Base-by-base conservation (phyloP, 2,113 vertebrate genomes). In the Amazona vittata region DNA sequence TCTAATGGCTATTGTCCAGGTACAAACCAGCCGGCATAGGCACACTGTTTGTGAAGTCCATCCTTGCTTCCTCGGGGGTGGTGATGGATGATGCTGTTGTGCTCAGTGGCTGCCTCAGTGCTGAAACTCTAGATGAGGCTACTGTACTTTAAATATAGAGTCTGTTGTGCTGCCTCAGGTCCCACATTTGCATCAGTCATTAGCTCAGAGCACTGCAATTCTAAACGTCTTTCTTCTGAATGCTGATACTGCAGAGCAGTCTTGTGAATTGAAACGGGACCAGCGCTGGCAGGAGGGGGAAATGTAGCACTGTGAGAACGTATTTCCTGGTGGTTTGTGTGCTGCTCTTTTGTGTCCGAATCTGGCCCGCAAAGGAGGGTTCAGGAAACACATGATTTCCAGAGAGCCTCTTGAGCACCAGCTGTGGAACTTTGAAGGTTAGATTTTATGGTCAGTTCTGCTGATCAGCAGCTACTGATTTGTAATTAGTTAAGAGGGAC, bases 61-160 rank as follows among this genome's bases (percentile, higher is more conserved):
- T 17, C 22, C 62, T 57, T 22, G 59, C 37, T 25, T 55, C 76
- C 83, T 28, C 3, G 28, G 81, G 57, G 47, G 65, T 28, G 88
- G 53, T 29, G 28, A 82, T 67, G 81, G 82, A 80, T 67, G 22
- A 16, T 73, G 9, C 64, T 11, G 44, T 15, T 10, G 20, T 26
- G 55, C 6, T 86, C 87, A 13, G 57, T 43, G 39, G 62, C 78
- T 53, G 69, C 53, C 79, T 76, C 89, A 29, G 33, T 28, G 15
- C 78, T 83, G 88, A 52, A 90, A 92, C 68, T 89, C 86, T 79
- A 73, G 88, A 71, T 31, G 20, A 55, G 55, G 89, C 77, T 93
- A 53, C 92, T 94, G 96, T 82, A 68, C 8, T 12, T 84, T 80
- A 89, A 87, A 80, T 83, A 88, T n/a, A 81, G 93, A 91, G 76